Evolutionary conservation across 2,113 vertebrate species (phyloP).

Genomic region (Vicugna pacos): DNA sequence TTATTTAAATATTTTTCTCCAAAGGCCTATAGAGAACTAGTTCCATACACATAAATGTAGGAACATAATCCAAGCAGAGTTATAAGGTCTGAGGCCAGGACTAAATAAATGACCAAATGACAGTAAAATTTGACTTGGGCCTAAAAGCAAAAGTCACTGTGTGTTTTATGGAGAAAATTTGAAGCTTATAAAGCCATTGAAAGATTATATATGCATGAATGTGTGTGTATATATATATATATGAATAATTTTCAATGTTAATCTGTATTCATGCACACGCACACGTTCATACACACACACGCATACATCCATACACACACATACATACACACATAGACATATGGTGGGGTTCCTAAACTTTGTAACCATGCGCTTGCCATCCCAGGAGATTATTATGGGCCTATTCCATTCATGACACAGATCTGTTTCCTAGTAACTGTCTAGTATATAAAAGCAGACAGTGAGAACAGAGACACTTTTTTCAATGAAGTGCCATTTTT

Average conservation of each 20-base stretch:
- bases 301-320: not conserved
- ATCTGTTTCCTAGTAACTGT: not conserved
- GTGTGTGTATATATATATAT: not conserved
- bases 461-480: not conserved
- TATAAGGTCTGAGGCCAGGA: not conserved
- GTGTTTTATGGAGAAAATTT: not conserved
- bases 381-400: not conserved
- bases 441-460: not conserved
- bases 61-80: not conserved
- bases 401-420: not conserved
- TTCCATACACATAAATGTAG: not conserved
- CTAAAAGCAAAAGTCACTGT: not conserved
- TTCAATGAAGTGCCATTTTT: constrained; percentile 15
- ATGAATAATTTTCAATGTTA: not conserved
- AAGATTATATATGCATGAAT: not conserved
- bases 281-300: not conserved
- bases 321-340: not conserved
- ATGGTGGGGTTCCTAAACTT: not conserved
- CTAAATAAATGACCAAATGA: not conserved
- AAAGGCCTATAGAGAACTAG: not conserved
- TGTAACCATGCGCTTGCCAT: not conserved
- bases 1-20: not conserved
- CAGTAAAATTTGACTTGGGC: not conserved
- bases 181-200: not conserved
- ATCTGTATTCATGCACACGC: not conserved